Base-by-base conservation (phyloP, 2,113 vertebrate species). In the Indicator indicator region DNA sequence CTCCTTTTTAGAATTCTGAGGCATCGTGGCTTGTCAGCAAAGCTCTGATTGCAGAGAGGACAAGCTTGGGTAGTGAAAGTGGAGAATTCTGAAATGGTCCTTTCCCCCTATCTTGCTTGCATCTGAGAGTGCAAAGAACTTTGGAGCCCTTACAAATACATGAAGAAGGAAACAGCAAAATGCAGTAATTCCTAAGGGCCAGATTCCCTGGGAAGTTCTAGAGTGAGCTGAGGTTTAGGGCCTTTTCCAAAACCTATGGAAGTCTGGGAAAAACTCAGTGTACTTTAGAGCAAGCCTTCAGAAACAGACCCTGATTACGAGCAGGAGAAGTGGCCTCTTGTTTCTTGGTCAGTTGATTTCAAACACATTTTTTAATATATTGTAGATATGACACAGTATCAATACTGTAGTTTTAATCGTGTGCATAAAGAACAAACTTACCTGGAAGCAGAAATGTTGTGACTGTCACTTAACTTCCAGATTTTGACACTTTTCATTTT, bases 61-160 rank as follows among this genome's bases (percentile, higher is more conserved):
- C 8, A 24, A 63, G 28, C 9, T n/a, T 26, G 16, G n/a, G 14
- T 5, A 18, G n/a, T 32, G 71, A 82, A 52, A 2, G 2, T 12
- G 27, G 12, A 64, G 14, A 16, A 27, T 14, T 76, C 58, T 30
- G 36, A 24, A 65, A 26, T 1, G 6, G 26, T 44, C 5, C 12
- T 54, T 72, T 44, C 16, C 2, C 14, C 14, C 1, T 0, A 1
- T 13, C 18, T 55, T 0, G 0, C 40, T 62, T 1, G 0, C 26
- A 11, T 36, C 28, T 0, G 2, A 38, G 27, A 0, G 0, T 14
- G 36, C 32, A 27, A 72, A 64, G 58, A 86, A 8, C n/a, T 73
- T 46, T 44, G 54, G 83, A 92, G 23, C 21, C 94, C 79, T 85
- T 14, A 26, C 16, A 24, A 2, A 1, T 20, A 4, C 0, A 4